A percentile compares a stretch with the other conserved stretches of the same genome.
Conservation (phyloP, 2,888 invertebrate genomes). For the Trachelus troglodyta region DNA sequence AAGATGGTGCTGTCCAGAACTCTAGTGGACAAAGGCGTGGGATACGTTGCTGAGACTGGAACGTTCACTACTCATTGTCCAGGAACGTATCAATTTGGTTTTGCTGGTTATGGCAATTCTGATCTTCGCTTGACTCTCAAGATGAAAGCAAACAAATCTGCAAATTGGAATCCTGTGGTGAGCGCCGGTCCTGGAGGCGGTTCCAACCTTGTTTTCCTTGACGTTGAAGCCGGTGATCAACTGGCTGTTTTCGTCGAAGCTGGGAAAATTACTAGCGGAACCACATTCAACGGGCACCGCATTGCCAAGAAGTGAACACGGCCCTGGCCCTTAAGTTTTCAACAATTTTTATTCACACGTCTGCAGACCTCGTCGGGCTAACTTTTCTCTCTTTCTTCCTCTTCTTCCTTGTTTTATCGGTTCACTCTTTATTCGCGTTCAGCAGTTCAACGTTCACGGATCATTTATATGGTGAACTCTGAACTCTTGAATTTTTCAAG, state of each 20-base stretch:
- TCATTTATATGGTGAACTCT: background rate
- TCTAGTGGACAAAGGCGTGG: conserved; percentile 65
- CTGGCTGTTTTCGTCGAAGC: conserved; percentile 60
- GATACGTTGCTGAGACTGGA: conserved; percentile 64
- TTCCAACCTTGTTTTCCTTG: conserved; percentile 58
- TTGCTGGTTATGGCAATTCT: conserved; percentile 61
- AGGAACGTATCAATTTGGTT: conserved; percentile 67
- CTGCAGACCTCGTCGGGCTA: conserved; percentile 6
- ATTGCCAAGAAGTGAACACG: conserved; percentile 58
- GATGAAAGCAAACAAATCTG: conserved; percentile 51
- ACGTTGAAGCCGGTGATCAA: conserved; percentile 63
- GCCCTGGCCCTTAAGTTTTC: background rate
- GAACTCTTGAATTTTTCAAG: background rate
- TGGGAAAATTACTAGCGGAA: conserved; percentile 51
- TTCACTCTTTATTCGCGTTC: conserved; percentile 1
- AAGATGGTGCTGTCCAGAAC: conserved; percentile 49
- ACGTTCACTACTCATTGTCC: conserved; percentile 67
- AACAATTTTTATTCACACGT: background rate
- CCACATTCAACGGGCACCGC: conserved; percentile 62
- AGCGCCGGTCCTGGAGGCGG: conserved; percentile 57
- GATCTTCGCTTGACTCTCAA: conserved; percentile 56
- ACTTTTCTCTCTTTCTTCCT: conserved; percentile 23
- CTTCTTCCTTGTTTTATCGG: conserved; percentile 7
- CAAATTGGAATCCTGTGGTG: conserved; percentile 51
- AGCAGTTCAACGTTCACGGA: background rate